A percentile compares a stretch with the other conserved stretches of the same genome.
phyloP scores from a whole-genome alignment of 2,888 invertebrate genomes.

The Mimachlamys varia region DNA sequence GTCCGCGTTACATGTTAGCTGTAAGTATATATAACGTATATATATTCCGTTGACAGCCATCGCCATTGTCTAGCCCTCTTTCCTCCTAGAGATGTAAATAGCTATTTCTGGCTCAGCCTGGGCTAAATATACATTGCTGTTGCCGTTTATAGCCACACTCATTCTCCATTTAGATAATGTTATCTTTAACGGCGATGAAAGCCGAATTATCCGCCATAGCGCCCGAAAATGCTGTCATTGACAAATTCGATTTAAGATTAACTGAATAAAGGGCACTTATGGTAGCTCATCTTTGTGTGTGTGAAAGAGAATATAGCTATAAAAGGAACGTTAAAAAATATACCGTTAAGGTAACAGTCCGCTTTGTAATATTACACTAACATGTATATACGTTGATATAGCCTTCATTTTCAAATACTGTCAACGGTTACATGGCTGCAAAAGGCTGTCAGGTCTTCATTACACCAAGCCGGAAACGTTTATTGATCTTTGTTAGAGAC shows the following conservation, averaged over 20 bases:
- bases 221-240: not conserved
- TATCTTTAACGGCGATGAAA: not conserved
- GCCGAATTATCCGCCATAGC: not conserved
- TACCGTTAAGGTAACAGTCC: too few relatives aligned
- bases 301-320: not conserved
- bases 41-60: not conserved
- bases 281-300: not conserved
- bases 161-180: conserved; percentile 6
- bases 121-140: not conserved
- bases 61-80: not conserved
- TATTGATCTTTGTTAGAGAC: too few relatives aligned
- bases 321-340: too few relatives aligned
- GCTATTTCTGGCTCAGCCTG: not conserved
- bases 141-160: not conserved
- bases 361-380: too few relatives aligned
- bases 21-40: too few relatives aligned
- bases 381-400: too few relatives aligned
- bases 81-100: not conserved
- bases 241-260: not conserved
- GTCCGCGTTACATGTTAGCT: too few relatives aligned
- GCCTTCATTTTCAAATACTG: too few relatives aligned
- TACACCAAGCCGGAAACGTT: too few relatives aligned
- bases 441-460: too few relatives aligned
- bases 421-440: too few relatives aligned
- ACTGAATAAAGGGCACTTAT: not conserved